Conservation (phyloP, 2,797 vertebrate genomes). For the Smutsia gigantea region DNA sequence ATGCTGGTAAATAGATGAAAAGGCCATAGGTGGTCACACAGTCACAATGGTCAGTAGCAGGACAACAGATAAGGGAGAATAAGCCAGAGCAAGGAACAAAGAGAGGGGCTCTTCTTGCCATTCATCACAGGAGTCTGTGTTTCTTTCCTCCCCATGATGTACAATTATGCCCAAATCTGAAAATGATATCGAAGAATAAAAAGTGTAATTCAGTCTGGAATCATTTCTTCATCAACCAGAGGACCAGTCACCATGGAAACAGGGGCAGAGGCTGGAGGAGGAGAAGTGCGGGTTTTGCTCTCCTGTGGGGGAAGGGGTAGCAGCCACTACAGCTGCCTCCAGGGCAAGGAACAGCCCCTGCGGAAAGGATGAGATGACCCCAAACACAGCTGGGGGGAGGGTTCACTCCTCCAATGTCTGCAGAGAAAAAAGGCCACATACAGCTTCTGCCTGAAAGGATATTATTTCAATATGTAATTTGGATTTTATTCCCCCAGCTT, state of each 20-base stretch:
- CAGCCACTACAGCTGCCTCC: background rate
- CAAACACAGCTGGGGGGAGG: background rate
- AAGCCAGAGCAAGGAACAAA: slow-evolving; percentile 3
- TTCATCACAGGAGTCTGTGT: background rate
- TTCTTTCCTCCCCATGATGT: background rate
- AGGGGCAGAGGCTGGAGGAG: background rate
- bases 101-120: background rate
- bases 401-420: background rate
- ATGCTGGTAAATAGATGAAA: slow-evolving; percentile 7
- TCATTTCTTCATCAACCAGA: background rate
- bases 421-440: background rate
- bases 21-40: background rate
- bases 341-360: background rate
- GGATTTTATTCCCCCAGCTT: background rate
- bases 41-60: background rate
- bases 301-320: background rate
- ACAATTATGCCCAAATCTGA: background rate
- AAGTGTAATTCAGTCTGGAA: background rate
- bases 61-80: background rate
- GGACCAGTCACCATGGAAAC: background rate
- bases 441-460: background rate
- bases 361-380: background rate
- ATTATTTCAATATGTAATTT: background rate
- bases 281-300: background rate
- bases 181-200: slow-evolving; percentile 19